Conservation (phyloP, 2,888 invertebrate species). For the Mesochorus sp. region DNA sequence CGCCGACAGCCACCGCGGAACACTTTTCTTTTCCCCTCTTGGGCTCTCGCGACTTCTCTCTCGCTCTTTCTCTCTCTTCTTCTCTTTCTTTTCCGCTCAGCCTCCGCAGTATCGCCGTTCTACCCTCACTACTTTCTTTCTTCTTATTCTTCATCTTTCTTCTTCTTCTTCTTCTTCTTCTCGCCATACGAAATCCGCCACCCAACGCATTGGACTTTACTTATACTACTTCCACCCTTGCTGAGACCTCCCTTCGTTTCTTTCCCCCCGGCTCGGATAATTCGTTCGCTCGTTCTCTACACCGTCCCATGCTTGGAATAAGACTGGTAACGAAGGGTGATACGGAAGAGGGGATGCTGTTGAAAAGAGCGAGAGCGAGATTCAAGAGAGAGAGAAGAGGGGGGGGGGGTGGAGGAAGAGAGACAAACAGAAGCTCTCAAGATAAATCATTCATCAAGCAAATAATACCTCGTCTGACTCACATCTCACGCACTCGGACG, state of each 20-base stretch:
- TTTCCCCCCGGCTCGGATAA: constrained; percentile 49
- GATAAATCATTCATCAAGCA: constrained; percentile 78
- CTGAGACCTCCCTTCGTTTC: constrained; percentile 57
- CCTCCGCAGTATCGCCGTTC: no score
- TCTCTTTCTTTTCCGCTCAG: constrained; percentile 35
- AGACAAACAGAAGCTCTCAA: constrained; percentile 60
- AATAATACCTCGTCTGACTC: constrained; percentile 76
- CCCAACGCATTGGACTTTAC: constrained; percentile 56
- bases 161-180: constrained; percentile 29
- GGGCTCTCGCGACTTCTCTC: constrained; percentile 54
- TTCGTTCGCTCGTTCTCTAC: constrained; percentile 53
- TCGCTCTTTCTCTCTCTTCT: constrained; percentile 52
- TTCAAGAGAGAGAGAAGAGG: constrained; percentile 18
- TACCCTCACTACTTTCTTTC: constrained; percentile 37
- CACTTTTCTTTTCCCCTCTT: constrained; percentile 62
- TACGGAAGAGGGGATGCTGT: constrained; percentile 43
- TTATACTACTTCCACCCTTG: constrained; percentile 58
- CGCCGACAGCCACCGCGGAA: constrained; percentile 73
- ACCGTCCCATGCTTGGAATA: constrained; percentile 49
- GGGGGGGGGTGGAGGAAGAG: not conserved
- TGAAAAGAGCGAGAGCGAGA: constrained; percentile 41
- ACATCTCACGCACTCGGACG: constrained; percentile 67
- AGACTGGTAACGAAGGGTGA: constrained; percentile 45
- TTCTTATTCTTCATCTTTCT: constrained; percentile 13
- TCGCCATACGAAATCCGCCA: constrained; percentile 58